These are phyloP conservation scores for Catonia carolina DNA, from an alignment of 2,888 invertebrate genomes.

Conservation along the genomic window DNA sequence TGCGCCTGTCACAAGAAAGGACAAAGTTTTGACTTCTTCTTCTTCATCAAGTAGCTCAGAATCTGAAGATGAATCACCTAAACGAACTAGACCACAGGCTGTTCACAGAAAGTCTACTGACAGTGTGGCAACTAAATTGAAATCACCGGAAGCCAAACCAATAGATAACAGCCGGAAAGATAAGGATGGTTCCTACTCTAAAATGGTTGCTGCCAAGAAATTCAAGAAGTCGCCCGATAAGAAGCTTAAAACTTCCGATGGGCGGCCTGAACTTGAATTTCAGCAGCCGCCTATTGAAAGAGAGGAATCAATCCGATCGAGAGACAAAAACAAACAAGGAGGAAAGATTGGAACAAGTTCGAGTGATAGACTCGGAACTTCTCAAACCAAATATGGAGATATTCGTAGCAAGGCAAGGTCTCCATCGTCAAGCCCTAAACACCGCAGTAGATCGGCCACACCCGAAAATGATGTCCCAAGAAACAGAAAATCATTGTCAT, in stretches of 20 bases:
- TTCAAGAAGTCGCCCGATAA: constrained; percentile 64
- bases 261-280: constrained; percentile 64
- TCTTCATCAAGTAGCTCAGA: constrained; percentile 56
- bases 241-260: constrained; percentile 80
- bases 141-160: constrained; percentile 25
- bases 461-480: constrained; percentile 29
- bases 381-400: constrained; percentile 59
- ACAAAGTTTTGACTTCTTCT: constrained; percentile 51
- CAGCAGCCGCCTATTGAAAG: constrained; percentile 66
- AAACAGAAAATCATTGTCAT: constrained; percentile 38
- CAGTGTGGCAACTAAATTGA: not conserved
- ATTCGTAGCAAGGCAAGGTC: constrained; percentile 48
- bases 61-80: constrained; percentile 31
- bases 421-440: constrained; percentile 26
- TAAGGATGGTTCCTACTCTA: constrained; percentile 31
- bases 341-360: constrained; percentile 37
- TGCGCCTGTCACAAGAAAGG: constrained; percentile 74
- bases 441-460: constrained; percentile 42
- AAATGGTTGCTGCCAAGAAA: constrained; percentile 44
- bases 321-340: constrained; percentile 37
- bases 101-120: constrained; percentile 28
- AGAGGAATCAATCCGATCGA: constrained; percentile 59
- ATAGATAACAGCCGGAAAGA: constrained; percentile 13
- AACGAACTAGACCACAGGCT: constrained; percentile 19
- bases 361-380: constrained; percentile 61